Conservation (phyloP, 1,140 invertebrate genomes). For the Halotydeus destructor region DNA sequence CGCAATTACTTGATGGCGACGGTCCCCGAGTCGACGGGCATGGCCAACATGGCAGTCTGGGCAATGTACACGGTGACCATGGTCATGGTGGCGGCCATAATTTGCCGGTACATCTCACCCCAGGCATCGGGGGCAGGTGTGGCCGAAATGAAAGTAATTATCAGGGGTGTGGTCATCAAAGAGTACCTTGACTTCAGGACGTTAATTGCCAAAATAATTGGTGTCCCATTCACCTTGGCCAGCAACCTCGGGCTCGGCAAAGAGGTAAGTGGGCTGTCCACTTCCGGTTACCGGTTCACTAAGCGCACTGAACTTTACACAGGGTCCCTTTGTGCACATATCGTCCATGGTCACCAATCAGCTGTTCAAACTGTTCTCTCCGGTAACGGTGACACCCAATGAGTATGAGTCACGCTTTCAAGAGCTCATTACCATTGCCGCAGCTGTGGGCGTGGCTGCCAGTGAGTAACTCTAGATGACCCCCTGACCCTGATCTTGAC, state of each 20-base stretch:
- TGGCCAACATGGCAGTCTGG: slow-evolving; percentile 68
- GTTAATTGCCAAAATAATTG: slow-evolving; percentile 61
- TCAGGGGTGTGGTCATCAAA: slow-evolving; percentile 75
- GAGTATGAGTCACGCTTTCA: slow-evolving; percentile 78
- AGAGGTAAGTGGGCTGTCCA: too few relatives aligned
- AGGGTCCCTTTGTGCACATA: slow-evolving; percentile 44
- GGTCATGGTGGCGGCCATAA: slow-evolving; percentile 76
- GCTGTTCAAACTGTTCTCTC: slow-evolving; percentile 64
- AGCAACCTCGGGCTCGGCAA: slow-evolving; percentile 90
- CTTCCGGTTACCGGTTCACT: too few relatives aligned
- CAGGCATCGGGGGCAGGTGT: slow-evolving; percentile 70
- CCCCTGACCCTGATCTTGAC: not conserved
- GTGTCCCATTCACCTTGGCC: slow-evolving; percentile 78
- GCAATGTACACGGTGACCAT: slow-evolving; percentile 62
- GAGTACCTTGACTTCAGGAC: slow-evolving; percentile 90
- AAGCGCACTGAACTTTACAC: not conserved
- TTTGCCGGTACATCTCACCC: slow-evolving; percentile 77
- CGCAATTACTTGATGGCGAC: not conserved
- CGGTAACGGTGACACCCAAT: slow-evolving; percentile 18
- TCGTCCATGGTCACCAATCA: slow-evolving; percentile 82
- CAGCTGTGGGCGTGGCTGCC: slow-evolving; percentile 45
- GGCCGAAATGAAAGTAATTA: slow-evolving; percentile 96
- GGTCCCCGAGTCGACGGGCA: slow-evolving; percentile 46
- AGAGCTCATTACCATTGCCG: slow-evolving; percentile 86
- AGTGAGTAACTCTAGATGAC: not conserved